Base-by-base conservation (phyloP, 2,888 invertebrate species). In the Muschampia plurimacula region DNA sequence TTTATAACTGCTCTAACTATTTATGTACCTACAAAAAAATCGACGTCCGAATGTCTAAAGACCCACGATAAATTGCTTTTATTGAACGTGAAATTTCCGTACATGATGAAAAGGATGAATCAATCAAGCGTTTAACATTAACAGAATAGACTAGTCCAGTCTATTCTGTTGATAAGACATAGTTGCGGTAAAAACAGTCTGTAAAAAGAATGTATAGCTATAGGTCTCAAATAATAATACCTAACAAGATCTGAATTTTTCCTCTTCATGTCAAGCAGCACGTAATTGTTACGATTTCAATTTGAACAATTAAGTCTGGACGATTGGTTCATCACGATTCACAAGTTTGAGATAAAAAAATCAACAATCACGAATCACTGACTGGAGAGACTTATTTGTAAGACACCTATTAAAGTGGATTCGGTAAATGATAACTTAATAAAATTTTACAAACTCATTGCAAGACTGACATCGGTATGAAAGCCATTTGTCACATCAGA, bases 21-120 rank as follows among this genome's bases (percentile, higher is more conserved):
- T 67, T 60, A 28, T 9, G 4, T n/a, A 28, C n/a, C 22, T 22
- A 36, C 67, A 72, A 69, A 72, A 72, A 22, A 15, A 36, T 46
- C 32, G n/a, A 15, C 12, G 39, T 41, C 46, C 65, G 6, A 59
- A 71, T 71, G 73, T 74, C 72, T 75, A 15, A 73, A 69, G 70
- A 73, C 71, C 44, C 64, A 64, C 76, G 72, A 76, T 75, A 78
- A 79, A 78, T 82, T 82, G 80, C 81, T 83, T 84, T 82, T 81
- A 79, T 79, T 78, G 76, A 77, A 74, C 75, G 75, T 78, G 74
- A 77, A 76, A 77, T 75, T 69, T 75, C 64, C 46, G 71, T 60
- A 66, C 60, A 66, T 39, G 52, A 49, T 71, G 66, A 71, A 71
- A 65, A 66, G 55, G n/a, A 57, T 46, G 13, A 55, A 13, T 67